Evolutionary conservation across 2,797 vertebrate species (phyloP).

Genomic region (Selene dorsalis): DNA sequence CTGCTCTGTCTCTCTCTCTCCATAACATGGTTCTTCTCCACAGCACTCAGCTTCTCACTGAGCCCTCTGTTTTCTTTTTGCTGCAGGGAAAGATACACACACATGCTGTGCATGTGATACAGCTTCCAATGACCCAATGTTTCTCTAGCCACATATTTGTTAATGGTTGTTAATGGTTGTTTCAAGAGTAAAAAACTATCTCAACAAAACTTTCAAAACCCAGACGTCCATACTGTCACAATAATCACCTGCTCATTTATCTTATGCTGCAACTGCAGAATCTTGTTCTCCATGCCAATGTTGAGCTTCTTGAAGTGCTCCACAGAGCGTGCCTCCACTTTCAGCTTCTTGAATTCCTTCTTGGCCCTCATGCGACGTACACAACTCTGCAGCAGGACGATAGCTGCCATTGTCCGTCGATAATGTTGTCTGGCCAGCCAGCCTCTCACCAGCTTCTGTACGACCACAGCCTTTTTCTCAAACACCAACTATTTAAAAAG

Average conservation of each 20-base stretch:
- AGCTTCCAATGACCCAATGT: constrained; percentile 56
- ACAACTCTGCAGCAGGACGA: constrained; percentile 93
- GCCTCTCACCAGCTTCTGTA: constrained; percentile 90
- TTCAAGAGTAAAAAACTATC: constrained; percentile 22
- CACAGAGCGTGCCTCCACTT: constrained; percentile 94
- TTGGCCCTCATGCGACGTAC: constrained; percentile 92
- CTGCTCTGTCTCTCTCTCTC: constrained; percentile 88
- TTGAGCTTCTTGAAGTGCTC: constrained; percentile 95
- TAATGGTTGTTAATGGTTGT: neutral
- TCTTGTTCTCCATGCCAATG: constrained; percentile 97
- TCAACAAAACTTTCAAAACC: constrained; percentile 1
- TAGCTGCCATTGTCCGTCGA: constrained; percentile 77
- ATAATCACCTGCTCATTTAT: constrained; percentile 92
- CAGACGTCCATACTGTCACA: neutral
- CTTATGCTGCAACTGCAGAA: constrained; percentile 95
- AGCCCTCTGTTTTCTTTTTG: constrained; percentile 93
- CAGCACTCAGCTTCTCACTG: constrained; percentile 85
- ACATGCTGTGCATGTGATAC: constrained; percentile 74
- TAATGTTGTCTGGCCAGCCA: constrained; percentile 88
- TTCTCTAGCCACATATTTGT: neutral
- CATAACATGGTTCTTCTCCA: constrained; percentile 80
- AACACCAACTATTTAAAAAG: constrained; percentile 86
- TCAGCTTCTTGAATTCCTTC: constrained; percentile 91
- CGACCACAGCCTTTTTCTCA: constrained; percentile 89
- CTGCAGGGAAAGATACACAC: constrained; percentile 78